These are phyloP conservation scores for Mesembrinibis cayennensis DNA, from an alignment of 2,113 vertebrate species.

Conservation along the genomic window DNA sequence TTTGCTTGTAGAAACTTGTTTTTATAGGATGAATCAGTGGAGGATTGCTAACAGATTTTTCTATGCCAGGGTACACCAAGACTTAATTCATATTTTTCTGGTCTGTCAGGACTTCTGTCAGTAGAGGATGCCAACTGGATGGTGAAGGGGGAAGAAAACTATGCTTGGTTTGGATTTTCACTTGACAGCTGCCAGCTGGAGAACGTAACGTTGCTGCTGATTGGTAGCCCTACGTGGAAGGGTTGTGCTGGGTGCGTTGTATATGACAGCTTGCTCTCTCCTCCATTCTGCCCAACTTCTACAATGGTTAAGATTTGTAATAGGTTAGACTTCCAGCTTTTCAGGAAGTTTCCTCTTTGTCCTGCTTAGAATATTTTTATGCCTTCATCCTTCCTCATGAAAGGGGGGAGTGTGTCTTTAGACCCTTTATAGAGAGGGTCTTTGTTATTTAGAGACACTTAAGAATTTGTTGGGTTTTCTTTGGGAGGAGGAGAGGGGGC, in stretches of 20 bases:
- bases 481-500: not conserved
- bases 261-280: not conserved
- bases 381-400: not conserved
- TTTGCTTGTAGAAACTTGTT: not conserved
- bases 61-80: not conserved
- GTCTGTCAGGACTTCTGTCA: constrained; percentile 51
- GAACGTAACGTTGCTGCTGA: constrained; percentile 63
- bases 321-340: not conserved
- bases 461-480: not conserved
- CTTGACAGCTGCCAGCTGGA: constrained; percentile 55
- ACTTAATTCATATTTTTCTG: not conserved
- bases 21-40: not conserved
- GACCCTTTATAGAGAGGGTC: not conserved
- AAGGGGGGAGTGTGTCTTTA: not conserved
- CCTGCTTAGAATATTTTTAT: not conserved
- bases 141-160: constrained; percentile 71
- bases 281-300: not conserved
- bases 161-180: constrained; percentile 78
- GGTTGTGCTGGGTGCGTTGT: constrained; percentile 52
- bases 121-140: constrained; percentile 72
- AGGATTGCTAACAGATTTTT: not conserved
- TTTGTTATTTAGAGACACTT: not conserved
- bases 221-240: constrained; percentile 77
- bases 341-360: not conserved
- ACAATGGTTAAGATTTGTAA: not conserved